Percentiles rank a stretch among this genome's conserved stretches.
Conservation (phyloP, 2,113 vertebrate species). For the Polypterus bichir region DNA sequence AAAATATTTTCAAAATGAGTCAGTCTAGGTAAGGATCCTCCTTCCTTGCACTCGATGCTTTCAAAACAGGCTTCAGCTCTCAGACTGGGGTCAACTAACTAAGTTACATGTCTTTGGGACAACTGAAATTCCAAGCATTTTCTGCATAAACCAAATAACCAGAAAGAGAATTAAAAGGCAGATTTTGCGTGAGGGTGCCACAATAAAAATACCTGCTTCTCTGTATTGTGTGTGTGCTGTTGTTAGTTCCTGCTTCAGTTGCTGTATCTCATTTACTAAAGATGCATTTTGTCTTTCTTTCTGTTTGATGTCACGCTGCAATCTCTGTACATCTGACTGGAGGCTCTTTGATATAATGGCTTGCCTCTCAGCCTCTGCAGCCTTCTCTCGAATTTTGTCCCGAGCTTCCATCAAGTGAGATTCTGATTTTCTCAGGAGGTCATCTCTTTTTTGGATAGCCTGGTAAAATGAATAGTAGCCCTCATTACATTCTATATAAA, state of each 20-base stretch:
- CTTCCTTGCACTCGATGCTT: no score
- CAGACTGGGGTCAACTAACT: no score
- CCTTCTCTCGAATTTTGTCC: constrained; percentile 27
- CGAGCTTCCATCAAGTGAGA: constrained; percentile 34
- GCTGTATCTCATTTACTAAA: constrained; percentile 28
- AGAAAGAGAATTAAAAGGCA: constrained; percentile 26
- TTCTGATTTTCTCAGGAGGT: constrained; percentile 35
- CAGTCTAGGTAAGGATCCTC: no score
- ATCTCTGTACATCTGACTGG: constrained; percentile 26
- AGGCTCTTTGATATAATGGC: constrained; percentile 17
- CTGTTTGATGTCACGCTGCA: constrained; percentile 27
- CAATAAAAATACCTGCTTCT: constrained; percentile 29
- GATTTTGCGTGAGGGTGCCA: neutral
- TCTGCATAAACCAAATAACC: no score
- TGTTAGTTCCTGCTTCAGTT: constrained; percentile 28
- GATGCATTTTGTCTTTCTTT: constrained; percentile 21
- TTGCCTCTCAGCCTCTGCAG: constrained; percentile 33
- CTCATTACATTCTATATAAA: no score
- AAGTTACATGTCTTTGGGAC: no score
- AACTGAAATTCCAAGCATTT: no score
- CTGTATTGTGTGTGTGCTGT: constrained; percentile 27
- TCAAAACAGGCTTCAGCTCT: no score
- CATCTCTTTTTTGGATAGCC: constrained; percentile 39
- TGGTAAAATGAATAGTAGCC: constrained; percentile 14
- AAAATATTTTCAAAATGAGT: no score